These are phyloP conservation scores for Lasioglossum baleicum DNA, from an alignment of 1,140 invertebrate genomes.

Conservation along the genomic window DNA sequence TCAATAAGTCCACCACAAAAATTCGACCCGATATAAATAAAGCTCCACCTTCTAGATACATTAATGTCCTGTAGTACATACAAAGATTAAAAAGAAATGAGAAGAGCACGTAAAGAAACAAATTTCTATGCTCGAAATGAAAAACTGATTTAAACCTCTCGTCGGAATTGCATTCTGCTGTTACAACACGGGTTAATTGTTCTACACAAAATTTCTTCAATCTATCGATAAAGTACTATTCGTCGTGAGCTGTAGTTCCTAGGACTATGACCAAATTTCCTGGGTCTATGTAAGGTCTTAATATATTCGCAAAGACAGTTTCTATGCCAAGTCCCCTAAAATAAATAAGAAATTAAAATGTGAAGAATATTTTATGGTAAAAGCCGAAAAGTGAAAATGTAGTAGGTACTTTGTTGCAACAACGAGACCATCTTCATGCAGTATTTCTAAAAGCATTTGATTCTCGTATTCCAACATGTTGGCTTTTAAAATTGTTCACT, in stretches of 20 bases:
- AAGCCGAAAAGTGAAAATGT: conserved; percentile 15
- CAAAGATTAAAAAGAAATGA: background rate
- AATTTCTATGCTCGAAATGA: too few species aligned
- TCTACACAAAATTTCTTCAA: conserved; percentile 83
- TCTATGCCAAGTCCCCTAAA: conserved; percentile 92
- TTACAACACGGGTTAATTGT: conserved; percentile 83
- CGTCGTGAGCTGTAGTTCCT: conserved; percentile 90
- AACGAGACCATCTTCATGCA: conserved; percentile 93
- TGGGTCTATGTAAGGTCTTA: conserved; percentile 92
- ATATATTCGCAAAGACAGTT: conserved; percentile 88
- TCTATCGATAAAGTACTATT: conserved; percentile 90
- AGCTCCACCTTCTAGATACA: conserved; percentile 95
- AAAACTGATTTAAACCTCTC: conserved; percentile 84
- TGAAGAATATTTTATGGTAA: conserved; percentile 28
- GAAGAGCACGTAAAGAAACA: background rate
- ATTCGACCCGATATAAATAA: conserved; percentile 96
- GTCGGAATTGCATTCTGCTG: conserved; percentile 83
- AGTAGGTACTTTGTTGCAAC: conserved; percentile 90
- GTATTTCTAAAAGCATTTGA: conserved; percentile 93
- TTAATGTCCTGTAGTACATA: conserved; percentile 82
- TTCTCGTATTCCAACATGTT: conserved; percentile 93
- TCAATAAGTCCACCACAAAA: conserved; percentile 97
- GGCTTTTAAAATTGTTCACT: conserved; percentile 2
- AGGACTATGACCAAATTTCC: conserved; percentile 94
- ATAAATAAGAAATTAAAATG: conserved; percentile 65